Evolutionary conservation across 2,113 vertebrate species (phyloP), one percentile per base, ranked within the genome.

Genomic region (Trochalopteron elliotii): DNA sequence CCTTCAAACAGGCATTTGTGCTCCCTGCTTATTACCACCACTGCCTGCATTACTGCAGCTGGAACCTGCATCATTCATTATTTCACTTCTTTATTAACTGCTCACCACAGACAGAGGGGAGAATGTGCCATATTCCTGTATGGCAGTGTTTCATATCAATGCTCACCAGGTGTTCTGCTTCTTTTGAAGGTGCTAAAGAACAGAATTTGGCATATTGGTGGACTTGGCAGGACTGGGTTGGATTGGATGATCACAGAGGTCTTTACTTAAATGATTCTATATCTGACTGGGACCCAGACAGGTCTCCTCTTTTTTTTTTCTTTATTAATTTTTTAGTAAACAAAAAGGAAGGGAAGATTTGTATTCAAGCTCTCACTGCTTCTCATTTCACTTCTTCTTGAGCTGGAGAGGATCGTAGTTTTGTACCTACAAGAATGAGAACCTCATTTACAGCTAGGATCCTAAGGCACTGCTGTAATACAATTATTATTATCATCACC

Each of bases 401-500:
- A 37, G 24, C 55, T 52, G 71, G 19, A 88, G 14, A 8, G 1
- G 28, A 67, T 81, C n/a, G 39, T 67, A 71, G 52, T 31, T 91
- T 28, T 78, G 49, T 39, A 94, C 76, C 64, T 83, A 67, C 27
- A 55, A 47, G 50, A 83, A 86, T 10, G 21, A 80, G 67, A 95
- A 94, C 55, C 52, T 81, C 12, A 13, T 92, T 93, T 86, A 67
- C 64, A 95, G 63, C 68, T 37, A 27, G 57, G n/a, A 81, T 88
- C 93, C 88, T 91, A 77, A 80, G 90, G 91, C 90, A 44, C 45
- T 88, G 78, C 60, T 80, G 52, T 72, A 94, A 92, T 56, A 71
- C 47, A 95, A 83, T 94, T 91, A 89, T 91, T 82, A 81, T 72
- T 24, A 95, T 83, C 83, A 91, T 64, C 69, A 77, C 76, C 86